Conservation (phyloP, 2,113 vertebrate genomes). For the Sminthopsis crassicaudata region DNA sequence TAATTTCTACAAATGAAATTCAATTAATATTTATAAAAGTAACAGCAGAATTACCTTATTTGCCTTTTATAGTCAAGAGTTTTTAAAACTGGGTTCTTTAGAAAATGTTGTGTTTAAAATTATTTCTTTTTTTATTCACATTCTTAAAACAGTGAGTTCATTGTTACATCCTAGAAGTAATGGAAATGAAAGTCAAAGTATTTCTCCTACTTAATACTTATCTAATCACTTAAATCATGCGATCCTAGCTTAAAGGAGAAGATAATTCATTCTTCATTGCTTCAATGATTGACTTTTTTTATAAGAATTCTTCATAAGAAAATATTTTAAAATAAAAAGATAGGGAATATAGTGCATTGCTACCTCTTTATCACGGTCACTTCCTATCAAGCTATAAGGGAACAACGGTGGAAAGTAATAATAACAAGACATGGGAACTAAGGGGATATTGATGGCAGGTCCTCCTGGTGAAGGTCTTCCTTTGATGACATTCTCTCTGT, state of each 20-base stretch:
- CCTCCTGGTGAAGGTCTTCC: not conserved
- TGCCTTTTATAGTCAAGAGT: slow-evolving; percentile 82
- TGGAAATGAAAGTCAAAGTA: slow-evolving; percentile 51
- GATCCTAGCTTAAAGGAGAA: slow-evolving; percentile 15
- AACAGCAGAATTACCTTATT: slow-evolving; percentile 79
- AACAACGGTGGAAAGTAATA: not conserved
- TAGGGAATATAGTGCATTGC: not conserved
- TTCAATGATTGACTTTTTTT: slow-evolving; percentile 32
- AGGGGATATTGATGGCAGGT: not conserved
- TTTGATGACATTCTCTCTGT: not conserved
- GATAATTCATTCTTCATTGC: slow-evolving; percentile 37
- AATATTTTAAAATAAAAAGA: not conserved
- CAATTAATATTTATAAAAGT: slow-evolving; percentile 81
- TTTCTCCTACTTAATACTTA: slow-evolving; percentile 56
- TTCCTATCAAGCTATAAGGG: not conserved
- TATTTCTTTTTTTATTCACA: slow-evolving; percentile 58
- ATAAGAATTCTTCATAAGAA: not conserved
- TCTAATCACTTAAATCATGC: slow-evolving; percentile 55
- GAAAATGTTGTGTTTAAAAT: slow-evolving; percentile 70
- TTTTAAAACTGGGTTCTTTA: slow-evolving; percentile 69
- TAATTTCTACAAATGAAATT: slow-evolving; percentile 77
- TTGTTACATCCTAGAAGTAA: slow-evolving; percentile 65
- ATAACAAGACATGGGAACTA: not conserved
- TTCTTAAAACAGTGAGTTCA: slow-evolving; percentile 59
- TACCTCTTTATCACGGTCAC: not conserved